Percentiles rank a stretch among this genome's conserved stretches.
phyloP scores from a whole-genome alignment of 2,888 invertebrate genomes.

The Isotomurus palustris region DNA sequence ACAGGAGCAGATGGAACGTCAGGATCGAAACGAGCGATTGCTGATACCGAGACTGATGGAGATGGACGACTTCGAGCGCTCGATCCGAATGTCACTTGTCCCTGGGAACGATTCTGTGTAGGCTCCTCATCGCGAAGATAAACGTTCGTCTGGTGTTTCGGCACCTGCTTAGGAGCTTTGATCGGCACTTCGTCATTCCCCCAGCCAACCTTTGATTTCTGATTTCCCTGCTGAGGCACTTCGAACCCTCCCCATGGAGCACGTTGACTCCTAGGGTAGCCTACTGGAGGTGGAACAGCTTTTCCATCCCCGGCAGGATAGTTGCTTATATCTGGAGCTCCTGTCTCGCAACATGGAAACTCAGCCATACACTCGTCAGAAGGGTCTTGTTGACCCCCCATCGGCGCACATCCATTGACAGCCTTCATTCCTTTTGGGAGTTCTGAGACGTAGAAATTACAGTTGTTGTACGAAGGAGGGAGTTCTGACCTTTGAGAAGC shows the following conservation, averaged over 20 bases:
- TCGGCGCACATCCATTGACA: not conserved
- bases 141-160: no score
- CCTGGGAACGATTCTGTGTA: not conserved
- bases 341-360: not conserved
- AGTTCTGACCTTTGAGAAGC: constrained; percentile 10
- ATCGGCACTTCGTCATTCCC: no score
- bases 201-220: no score
- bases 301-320: constrained; percentile 27
- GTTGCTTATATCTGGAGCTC: constrained; percentile 3
- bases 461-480: constrained; percentile 35
- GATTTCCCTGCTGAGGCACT: no score
- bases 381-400: not conserved
- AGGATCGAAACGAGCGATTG: no score
- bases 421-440: constrained; percentile 22
- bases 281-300: constrained; percentile 23
- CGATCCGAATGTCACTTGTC: not conserved
- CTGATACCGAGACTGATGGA: no score
- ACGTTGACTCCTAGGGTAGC: constrained; percentile 15
- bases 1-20: no score
- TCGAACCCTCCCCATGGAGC: constrained; percentile 18
- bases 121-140: no score
- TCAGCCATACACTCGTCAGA: constrained; percentile 1
- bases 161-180: no score
- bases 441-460: constrained; percentile 34
- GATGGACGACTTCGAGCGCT: no score